Base-by-base conservation (phyloP, 2,888 invertebrate genomes). In the Amiota communis region DNA sequence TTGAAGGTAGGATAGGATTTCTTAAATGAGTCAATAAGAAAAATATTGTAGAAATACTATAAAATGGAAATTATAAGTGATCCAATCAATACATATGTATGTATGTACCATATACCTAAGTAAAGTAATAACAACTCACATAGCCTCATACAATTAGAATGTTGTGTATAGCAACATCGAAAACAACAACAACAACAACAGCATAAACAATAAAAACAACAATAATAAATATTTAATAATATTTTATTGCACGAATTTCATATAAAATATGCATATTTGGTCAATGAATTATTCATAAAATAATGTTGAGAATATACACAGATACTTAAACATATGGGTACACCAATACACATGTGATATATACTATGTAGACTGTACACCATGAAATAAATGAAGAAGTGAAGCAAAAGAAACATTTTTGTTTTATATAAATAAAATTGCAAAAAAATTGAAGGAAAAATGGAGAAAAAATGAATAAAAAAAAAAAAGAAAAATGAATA, bases 171-270 rank as follows among this genome's bases (percentile, higher is more conserved):
- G 36, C 36, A 36, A 36, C 36, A 36, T 4, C 36, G 8, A 36
- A 6, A 36, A 72, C 77, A 80, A 82, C 81, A 87, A 87, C 86
- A 36, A 36, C 36, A 36, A 36, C 1, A 36, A 23, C n/a, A n/a
- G n/a, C n/a, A n/a, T n/a, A n/a, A n/a, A n/a, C n/a, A n/a, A n/a
- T 81, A 87, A 87, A 86, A 36, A 36, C 36, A 36, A 36, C 3
- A 36, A 36, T 36, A 36, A 36, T 88, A 87, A 88, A 88, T 88
- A 88, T 88, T 87, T 88, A 87, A 88, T 88, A 87, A 86, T 86
- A 88, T 88, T 87, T 87, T 87, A 87, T 88, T 88, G 87, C 88
- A 88, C 84, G 87, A 87, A 87, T 83, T 87, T 86, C 85, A 86
- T 83, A 87, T 87, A 87, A 88, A 88, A 87, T 88, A 88, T 88